These are phyloP conservation scores for Antheraea pernyi DNA, from an alignment of 1,140 invertebrate species.

Conservation along the genomic window DNA sequence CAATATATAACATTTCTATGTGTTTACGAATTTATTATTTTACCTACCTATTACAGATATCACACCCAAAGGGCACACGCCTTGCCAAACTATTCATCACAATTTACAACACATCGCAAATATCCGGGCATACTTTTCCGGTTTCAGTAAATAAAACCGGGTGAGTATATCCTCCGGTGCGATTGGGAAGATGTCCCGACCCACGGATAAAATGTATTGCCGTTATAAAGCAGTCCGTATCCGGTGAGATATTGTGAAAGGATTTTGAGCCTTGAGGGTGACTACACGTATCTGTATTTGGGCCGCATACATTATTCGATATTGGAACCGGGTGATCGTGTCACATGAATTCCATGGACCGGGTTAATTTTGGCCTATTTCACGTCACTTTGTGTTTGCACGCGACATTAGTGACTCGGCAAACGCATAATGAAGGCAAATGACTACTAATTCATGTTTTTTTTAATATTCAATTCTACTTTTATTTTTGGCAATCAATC, in stretches of 20 bases:
- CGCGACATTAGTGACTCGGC: neutral
- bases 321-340: neutral
- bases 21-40: neutral
- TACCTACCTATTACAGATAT: neutral
- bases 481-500: too few species aligned
- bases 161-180: conserved; percentile 24
- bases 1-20: neutral
- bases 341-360: neutral
- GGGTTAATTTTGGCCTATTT: neutral
- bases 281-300: conserved; percentile 6
- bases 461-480: too few species aligned
- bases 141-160: conserved; percentile 28
- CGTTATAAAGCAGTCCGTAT: conserved; percentile 35
- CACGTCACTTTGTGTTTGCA: neutral
- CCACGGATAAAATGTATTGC: conserved; percentile 39
- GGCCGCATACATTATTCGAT: conserved; percentile 2
- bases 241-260: conserved; percentile 27
- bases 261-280: conserved; percentile 26
- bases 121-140: conserved; percentile 10
- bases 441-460: neutral
- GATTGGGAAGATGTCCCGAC: conserved; percentile 15
- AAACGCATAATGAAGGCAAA: neutral
- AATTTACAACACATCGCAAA: conserved; percentile 2
- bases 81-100: neutral
- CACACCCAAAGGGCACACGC: neutral